phyloP scores from a whole-genome alignment of 1,140 invertebrate genomes.

The Chelonus insularis region DNA sequence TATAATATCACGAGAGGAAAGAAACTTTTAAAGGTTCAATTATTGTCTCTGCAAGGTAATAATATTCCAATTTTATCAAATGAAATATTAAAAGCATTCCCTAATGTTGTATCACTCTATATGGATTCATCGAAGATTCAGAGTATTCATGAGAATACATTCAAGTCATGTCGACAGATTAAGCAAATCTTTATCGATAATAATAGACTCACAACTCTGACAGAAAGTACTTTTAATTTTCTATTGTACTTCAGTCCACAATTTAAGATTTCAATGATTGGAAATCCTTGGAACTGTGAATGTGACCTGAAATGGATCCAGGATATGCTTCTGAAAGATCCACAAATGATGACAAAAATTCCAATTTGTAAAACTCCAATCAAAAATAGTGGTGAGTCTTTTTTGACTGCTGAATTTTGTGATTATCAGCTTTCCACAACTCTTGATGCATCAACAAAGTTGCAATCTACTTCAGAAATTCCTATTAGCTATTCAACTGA shows the following conservation, averaged over 20 bases:
- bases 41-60: slow-evolving; percentile 25
- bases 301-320: slow-evolving; percentile 20
- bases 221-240: not conserved
- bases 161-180: not conserved
- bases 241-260: not conserved
- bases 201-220: slow-evolving; percentile 19
- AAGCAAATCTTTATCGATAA: slow-evolving; percentile 9
- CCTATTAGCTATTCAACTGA: too few species aligned
- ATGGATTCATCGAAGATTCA: slow-evolving; percentile 12
- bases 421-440: too few species aligned
- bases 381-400: slow-evolving; percentile 1
- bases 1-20: slow-evolving; percentile 12
- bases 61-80: slow-evolving; percentile 2
- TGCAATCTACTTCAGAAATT: too few species aligned
- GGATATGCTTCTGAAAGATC: slow-evolving; percentile 5
- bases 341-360: not conserved
- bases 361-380: slow-evolving; percentile 16
- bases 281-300: slow-evolving; percentile 24
- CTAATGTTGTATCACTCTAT: slow-evolving; percentile 21
- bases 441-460: too few species aligned
- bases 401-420: slow-evolving; percentile 23
- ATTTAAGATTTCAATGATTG: slow-evolving; percentile 10
- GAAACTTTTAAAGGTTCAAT: slow-evolving; percentile 11
- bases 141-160: not conserved
- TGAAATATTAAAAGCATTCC: not conserved